Conservation (phyloP, 2,113 vertebrate species). For the Plestiodon gilberti region DNA sequence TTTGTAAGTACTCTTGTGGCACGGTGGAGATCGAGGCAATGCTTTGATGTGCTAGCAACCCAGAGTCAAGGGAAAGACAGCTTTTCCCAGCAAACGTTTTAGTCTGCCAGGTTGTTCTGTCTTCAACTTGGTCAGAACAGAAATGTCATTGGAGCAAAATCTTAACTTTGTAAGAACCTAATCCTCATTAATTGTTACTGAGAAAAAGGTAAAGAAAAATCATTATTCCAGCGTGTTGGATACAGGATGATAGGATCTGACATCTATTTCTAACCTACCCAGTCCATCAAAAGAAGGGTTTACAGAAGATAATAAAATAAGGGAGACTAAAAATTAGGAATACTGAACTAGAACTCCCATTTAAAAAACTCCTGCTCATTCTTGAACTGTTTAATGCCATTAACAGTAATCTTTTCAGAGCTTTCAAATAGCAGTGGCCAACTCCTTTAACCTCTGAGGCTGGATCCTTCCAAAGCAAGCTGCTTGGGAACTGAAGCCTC, state of each 20-base stretch:
- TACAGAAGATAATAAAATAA: not conserved
- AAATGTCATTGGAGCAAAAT: not conserved
- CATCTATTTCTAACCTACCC: not conserved
- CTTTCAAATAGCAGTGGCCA: not conserved
- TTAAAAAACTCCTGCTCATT: not conserved
- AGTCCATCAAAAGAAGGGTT: not conserved
- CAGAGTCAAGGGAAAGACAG: not conserved
- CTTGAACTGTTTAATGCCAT: not conserved
- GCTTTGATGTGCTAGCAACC: too few relatives aligned
- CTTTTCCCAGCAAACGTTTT: not conserved
- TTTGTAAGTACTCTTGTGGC: conserved; percentile 82
- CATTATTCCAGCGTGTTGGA: not conserved
- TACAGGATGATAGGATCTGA: not conserved
- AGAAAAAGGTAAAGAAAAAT: not conserved
- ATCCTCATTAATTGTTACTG: not conserved
- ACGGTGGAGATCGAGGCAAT: not conserved
- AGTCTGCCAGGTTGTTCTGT: not conserved
- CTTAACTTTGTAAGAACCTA: not conserved
- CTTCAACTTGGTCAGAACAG: not conserved
- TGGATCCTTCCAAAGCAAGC: too few relatives aligned
- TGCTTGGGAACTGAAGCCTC: not conserved
- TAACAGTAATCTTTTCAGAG: too few relatives aligned
- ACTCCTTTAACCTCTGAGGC: too few relatives aligned
- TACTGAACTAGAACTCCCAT: not conserved
- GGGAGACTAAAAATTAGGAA: not conserved